Percentiles rank a stretch among this genome's conserved stretches.
These are phyloP conservation scores for Aspidiotus destructor DNA, from an alignment of 2,888 invertebrate genomes.

Conservation along the genomic window DNA sequence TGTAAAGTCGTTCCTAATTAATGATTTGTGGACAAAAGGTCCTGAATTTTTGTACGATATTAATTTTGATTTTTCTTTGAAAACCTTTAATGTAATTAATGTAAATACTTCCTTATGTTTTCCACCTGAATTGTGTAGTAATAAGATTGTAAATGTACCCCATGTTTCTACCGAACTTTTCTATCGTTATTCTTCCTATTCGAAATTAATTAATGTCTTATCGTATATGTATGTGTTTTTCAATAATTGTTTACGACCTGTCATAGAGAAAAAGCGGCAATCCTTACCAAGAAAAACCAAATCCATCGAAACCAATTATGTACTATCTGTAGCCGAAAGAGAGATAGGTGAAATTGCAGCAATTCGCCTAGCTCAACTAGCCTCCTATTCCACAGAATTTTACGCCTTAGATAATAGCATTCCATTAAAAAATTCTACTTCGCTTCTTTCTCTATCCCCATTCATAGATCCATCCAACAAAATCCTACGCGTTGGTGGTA, in stretches of 20 bases:
- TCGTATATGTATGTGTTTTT: background rate
- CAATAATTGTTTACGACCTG: background rate
- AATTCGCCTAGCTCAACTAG: background rate
- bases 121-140: no score
- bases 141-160: no score
- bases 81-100: background rate
- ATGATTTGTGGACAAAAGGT: background rate
- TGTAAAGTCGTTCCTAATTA: background rate
- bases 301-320: background rate
- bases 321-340: background rate
- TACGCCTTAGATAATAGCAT: background rate
- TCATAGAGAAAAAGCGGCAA: no score
- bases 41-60: background rate
- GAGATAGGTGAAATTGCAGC: background rate
- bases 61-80: background rate
- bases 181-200: conserved; percentile 3
- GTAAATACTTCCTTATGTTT: background rate
- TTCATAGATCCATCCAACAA: background rate
- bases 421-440: background rate
- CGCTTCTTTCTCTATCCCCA: background rate
- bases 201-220: background rate
- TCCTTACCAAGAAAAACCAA: background rate
- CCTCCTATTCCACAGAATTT: background rate
- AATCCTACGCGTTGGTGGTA: conserved; percentile 8
- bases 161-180: background rate